These are phyloP conservation scores for Cydia fagiglandana DNA, from an alignment of 1,140 invertebrate genomes.

Conservation along the genomic window DNA sequence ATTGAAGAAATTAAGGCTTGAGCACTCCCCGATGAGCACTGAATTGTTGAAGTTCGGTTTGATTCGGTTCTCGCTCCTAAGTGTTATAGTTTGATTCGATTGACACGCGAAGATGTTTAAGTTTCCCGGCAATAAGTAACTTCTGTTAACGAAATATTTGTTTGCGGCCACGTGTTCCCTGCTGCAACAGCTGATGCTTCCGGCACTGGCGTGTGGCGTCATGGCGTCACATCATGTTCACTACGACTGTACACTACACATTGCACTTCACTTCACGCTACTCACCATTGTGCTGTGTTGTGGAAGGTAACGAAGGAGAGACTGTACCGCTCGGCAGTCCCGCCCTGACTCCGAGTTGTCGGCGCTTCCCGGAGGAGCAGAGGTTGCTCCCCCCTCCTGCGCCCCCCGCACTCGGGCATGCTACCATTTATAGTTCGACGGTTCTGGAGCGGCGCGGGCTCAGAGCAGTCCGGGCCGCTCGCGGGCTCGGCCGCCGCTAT, in stretches of 20 bases:
- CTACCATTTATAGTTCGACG: constrained; percentile 74
- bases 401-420: constrained; percentile 38
- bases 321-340: constrained; percentile 74
- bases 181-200: background rate
- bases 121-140: background rate
- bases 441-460: constrained; percentile 26
- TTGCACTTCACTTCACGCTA: constrained; percentile 45
- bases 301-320: constrained; percentile 70
- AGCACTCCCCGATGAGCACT: background rate
- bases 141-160: background rate
- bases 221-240: background rate
- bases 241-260: constrained; percentile 36
- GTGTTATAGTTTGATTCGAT: background rate
- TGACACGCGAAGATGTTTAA: background rate
- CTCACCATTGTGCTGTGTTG: constrained; percentile 75
- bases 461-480: constrained; percentile 53
- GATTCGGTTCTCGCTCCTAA: background rate
- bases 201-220: background rate
- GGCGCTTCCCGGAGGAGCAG: constrained; percentile 51
- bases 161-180: background rate
- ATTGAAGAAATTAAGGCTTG: background rate
- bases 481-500: constrained; percentile 43
- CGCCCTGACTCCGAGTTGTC: constrained; percentile 73
- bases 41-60: background rate
- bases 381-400: constrained; percentile 47